Conservation (phyloP, 1,140 invertebrate genomes). For the Marisa cornuarietis region DNA sequence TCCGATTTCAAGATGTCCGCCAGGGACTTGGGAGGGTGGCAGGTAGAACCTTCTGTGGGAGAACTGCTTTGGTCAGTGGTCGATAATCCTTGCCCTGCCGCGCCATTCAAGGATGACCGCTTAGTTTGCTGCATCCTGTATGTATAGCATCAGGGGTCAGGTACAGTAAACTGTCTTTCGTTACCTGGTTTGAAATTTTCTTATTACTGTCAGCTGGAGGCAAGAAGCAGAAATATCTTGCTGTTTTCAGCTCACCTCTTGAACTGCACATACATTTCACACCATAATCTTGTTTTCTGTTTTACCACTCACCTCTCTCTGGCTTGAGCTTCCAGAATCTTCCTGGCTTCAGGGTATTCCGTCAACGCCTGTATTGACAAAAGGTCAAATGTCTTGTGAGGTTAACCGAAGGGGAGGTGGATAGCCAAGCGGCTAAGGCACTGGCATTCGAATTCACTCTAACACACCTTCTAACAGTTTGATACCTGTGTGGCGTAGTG, state of each 20-base stretch:
- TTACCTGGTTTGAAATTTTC: not conserved
- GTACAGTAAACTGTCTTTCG: not conserved
- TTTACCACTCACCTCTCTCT: constrained; percentile 39
- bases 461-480: too few species aligned
- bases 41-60: not conserved
- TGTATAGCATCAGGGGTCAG: not conserved
- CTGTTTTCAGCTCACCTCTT: too few species aligned
- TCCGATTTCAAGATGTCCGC: constrained; percentile 28
- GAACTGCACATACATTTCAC: too few species aligned
- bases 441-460: too few species aligned
- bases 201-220: not conserved
- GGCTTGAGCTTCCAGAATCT: constrained; percentile 49
- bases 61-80: not conserved
- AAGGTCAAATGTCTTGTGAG: too few species aligned
- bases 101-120: not conserved
- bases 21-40: constrained; percentile 12
- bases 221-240: not conserved
- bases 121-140: not conserved
- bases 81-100: not conserved
- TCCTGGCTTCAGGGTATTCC: constrained; percentile 55
- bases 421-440: too few species aligned
- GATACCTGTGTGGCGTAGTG: too few species aligned
- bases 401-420: too few species aligned
- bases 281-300: too few species aligned
- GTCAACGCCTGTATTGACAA: constrained; percentile 41